Base-by-base conservation (phyloP, 1,140 invertebrate species). In the Monomorium pharaonis region DNA sequence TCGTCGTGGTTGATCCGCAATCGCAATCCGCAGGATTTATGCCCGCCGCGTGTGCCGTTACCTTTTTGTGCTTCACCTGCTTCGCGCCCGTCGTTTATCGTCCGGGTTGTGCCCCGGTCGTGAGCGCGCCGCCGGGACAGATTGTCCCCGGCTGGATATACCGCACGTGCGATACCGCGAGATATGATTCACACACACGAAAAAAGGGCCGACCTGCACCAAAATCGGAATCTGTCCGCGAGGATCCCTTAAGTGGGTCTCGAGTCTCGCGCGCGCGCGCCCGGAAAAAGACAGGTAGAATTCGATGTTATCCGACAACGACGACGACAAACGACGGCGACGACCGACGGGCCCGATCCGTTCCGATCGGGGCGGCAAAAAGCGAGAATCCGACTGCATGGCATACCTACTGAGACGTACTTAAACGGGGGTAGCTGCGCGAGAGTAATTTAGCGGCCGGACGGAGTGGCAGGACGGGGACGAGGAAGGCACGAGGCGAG, bases 171-270 rank as follows among this genome's bases (percentile, higher is more conserved):
- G 86, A 89, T 69, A 60, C 49, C 63, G 24, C 54, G 54, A 80
- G 88, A 89, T 89, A 84, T 89, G 67, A 81, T 54, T 30, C 51
- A 54, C 65, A n/a, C n/a, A n/a, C n/a, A n/a, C n/a, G n/a, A n/a
- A n/a, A 87, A 90, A 89, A 72, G 78, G 24, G 27, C 51, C 67
- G 33, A 49, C n/a, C 54, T 60, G 65, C 85, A 87, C 74, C 86
- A 86, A 90, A 90, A 90, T 87, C 86, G 89, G 88, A 89, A 90
- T 90, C 89, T 89, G 88, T 62, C 76, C 62, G 89, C 70, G 67
- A n/a, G n/a, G n/a, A 24, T 86, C 70, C 85, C 88, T 89, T 90
- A 89, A 85, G 60, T 72, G 89, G 88, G 37, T 33, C n/a, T n/a
- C 30, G 51, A 86, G 58, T 33, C 30, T 67, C 69, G 56, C 47